Conservation (phyloP, 2,888 invertebrate genomes). For the Cynaeus angustus region DNA sequence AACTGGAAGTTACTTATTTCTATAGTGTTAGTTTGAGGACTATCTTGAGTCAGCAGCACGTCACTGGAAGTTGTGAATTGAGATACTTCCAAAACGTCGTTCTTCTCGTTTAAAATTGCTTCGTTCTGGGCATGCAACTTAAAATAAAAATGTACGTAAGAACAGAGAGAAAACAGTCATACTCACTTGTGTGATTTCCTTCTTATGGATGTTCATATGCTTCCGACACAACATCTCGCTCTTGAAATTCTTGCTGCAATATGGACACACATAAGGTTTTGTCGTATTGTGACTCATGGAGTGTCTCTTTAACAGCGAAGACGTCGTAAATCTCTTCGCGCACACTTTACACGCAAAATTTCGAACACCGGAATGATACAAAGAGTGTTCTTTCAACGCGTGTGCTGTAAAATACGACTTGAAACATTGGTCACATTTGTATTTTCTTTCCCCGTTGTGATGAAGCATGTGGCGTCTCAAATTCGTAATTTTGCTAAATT, state of each 20-base stretch:
- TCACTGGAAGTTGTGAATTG: background rate
- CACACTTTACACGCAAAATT: conserved; percentile 68
- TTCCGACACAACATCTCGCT: conserved; percentile 77
- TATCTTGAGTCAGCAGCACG: background rate
- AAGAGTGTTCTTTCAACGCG: conserved; percentile 65
- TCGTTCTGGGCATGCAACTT: too few relatives aligned
- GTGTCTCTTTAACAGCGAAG: conserved; percentile 68
- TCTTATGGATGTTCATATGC: conserved; percentile 78
- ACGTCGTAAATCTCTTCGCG: conserved; percentile 67
- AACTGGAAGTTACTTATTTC: background rate
- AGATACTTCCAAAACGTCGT: too few relatives aligned
- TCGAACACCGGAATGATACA: conserved; percentile 66
- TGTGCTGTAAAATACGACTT: conserved; percentile 64
- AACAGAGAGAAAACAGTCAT: too few relatives aligned
- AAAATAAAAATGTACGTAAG: too few relatives aligned
- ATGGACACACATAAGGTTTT: conserved; percentile 76
- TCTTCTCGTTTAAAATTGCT: too few relatives aligned
- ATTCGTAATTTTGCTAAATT: conserved; percentile 75
- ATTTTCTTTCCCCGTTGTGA: conserved; percentile 67
- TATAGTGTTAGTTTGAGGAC: background rate
- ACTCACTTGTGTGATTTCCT: conserved; percentile 63
- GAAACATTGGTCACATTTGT: conserved; percentile 66
- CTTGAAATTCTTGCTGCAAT: conserved; percentile 77
- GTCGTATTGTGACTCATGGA: conserved; percentile 68
- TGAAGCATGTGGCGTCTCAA: conserved; percentile 72